Evolutionary conservation across 2,797 vertebrate genomes (phyloP), one percentile per base, ranked within the genome.

Genomic region (Pogonophryne albipinna): DNA sequence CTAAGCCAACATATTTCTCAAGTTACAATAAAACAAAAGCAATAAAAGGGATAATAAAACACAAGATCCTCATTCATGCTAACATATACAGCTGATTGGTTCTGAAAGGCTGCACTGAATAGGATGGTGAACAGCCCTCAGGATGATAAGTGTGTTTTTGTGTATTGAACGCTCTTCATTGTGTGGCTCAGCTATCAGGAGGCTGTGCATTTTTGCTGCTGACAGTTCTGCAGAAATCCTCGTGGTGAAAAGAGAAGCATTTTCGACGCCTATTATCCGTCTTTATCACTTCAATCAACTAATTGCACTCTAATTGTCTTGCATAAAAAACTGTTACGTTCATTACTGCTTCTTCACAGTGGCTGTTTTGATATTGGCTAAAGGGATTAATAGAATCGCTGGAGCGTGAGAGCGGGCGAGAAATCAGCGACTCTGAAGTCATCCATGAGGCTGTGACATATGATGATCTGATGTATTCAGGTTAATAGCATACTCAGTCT

Each of bases 61-160:
- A 76, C 38, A 75, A 66, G 72, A 76, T 82, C 51, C 92, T 90
- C 94, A 94, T 96, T 97, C 95, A 96, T 96, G 95, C 95, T 94
- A 94, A 95, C 95, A 94, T 73, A 90, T 78, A 87, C 58, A 83
- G 65, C 75, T 78, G 85, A 90, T 91, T 80, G 50, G 64, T 80
- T 87, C 79, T 79, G 78, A 74, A 77, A 79, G 74, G 80, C 86
- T 80, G 88, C 83, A 60, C 77, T 84, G 68, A 76, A 72, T 6
- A 79, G 71, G 82, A 71, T 85, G 75, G 83, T 41, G 74, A 90
- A 81, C 73, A 85, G 12, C n/a, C 68, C 74, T 80, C 71, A 46
- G 64, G 79, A 4, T 68, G 61, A 84, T 84, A 76, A 66, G 65
- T 50, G 78, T 61, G 74, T 52, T 79, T 78, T 65, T 19, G 45